Evolutionary conservation across 1,140 invertebrate genomes (phyloP).

Genomic region (Mactra quadrangularis): DNA sequence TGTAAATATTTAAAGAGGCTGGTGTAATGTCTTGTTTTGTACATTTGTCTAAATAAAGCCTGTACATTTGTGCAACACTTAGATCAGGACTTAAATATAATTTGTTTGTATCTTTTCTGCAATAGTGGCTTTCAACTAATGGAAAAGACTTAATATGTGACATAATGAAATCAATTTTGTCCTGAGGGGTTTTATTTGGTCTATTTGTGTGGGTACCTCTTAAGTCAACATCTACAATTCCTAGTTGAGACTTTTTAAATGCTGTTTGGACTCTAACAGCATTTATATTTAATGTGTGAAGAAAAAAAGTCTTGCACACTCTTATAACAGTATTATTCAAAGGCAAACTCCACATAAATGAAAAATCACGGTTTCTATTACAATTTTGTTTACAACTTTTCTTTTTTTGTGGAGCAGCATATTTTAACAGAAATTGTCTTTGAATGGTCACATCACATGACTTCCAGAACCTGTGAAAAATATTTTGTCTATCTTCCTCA

Average conservation of each 20-base stretch:
- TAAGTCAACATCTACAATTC: background rate
- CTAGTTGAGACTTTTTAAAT: background rate
- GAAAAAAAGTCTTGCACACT: conserved; percentile 57
- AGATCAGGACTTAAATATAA: conserved; percentile 5
- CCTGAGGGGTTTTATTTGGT: conserved; percentile 17
- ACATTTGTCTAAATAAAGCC: conserved; percentile 29
- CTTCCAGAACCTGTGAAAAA: conserved; percentile 40
- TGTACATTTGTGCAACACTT: conserved; percentile 36
- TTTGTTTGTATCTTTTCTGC: conserved; percentile 33
- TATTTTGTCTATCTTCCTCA: conserved; percentile 22
- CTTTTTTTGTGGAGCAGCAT: conserved; percentile 12
- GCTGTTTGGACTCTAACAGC: conserved; percentile 21
- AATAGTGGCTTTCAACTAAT: conserved; percentile 33
- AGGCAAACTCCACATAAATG: conserved; percentile 36
- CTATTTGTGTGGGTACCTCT: conserved; percentile 17
- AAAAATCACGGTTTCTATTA: conserved; percentile 16
- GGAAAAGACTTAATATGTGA: conserved; percentile 27
- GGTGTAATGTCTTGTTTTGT: conserved; percentile 5
- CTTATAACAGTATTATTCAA: background rate
- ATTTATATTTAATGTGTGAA: conserved; percentile 35
- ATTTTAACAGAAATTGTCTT: conserved; percentile 42
- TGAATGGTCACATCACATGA: conserved; percentile 30
- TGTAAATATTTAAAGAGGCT: conserved; percentile 19
- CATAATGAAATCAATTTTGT: conserved; percentile 9
- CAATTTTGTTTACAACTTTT: conserved; percentile 2